Evolutionary conservation across 1,140 invertebrate species (phyloP).

Genomic region (Dolichoris vasculosae): DNA sequence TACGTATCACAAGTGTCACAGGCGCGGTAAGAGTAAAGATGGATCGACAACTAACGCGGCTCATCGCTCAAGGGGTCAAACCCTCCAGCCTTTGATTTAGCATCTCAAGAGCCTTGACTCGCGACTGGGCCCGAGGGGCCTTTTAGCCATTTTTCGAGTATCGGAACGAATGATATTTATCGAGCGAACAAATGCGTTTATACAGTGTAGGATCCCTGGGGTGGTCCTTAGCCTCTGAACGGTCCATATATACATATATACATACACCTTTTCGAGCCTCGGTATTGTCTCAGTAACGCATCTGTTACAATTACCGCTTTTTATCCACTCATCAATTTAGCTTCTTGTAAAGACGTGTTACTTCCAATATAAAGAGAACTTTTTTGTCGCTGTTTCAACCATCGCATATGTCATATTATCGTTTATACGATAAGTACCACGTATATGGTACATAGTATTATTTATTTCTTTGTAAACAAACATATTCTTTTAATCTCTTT

Average conservation of each 20-base stretch:
- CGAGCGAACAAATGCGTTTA: constrained; percentile 40
- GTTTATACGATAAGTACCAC: not conserved
- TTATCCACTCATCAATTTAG: constrained; percentile 40
- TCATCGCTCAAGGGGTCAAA: constrained; percentile 24
- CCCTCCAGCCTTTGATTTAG: constrained; percentile 22
- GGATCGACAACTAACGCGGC: constrained; percentile 40
- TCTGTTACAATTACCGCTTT: constrained; percentile 44
- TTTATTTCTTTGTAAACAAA: too few species aligned
- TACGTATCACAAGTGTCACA: not conserved
- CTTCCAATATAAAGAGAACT: not conserved
- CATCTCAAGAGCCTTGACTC: not conserved
- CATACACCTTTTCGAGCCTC: not conserved
- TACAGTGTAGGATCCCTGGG: constrained; percentile 34
- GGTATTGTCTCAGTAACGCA: constrained; percentile 44
- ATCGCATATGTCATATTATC: not conserved
- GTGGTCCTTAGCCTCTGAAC: constrained; percentile 24
- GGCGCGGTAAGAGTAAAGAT: not conserved
- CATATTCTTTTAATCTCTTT: too few species aligned
- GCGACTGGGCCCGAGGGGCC: constrained; percentile 25
- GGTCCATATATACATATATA: not conserved
- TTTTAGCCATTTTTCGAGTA: constrained; percentile 46
- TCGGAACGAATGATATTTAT: constrained; percentile 56
- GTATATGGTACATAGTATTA: too few species aligned
- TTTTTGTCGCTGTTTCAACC: not conserved
- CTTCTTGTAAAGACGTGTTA: not conserved